A percentile compares a stretch with the other conserved stretches of the same genome.
Conservation (phyloP, 2,888 invertebrate species). For the Clanis bilineata region DNA sequence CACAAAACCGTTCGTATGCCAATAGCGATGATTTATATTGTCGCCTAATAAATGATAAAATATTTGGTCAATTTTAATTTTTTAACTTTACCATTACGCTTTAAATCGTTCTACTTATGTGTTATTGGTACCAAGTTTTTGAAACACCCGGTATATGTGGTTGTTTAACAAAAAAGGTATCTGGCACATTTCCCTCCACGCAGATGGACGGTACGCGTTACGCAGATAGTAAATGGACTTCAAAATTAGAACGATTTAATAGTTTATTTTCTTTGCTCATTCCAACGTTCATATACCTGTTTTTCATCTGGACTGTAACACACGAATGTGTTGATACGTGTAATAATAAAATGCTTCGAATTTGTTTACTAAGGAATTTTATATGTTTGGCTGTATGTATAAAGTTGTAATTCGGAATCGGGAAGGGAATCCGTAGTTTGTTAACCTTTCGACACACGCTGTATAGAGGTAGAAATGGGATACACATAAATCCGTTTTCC, state of each 20-base stretch:
- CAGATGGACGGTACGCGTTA: conserved; percentile 33
- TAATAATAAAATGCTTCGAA: neutral
- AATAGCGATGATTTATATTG: too few relatives aligned
- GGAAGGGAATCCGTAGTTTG: neutral
- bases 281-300: conserved; percentile 15
- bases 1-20: too few relatives aligned
- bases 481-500: too few relatives aligned
- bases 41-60: too few relatives aligned
- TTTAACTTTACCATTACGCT: too few relatives aligned
- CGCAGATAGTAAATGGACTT: conserved; percentile 44
- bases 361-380: conserved; percentile 6
- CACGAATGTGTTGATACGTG: neutral
- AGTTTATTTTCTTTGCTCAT: conserved; percentile 43
- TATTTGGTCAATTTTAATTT: too few relatives aligned
- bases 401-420: neutral
- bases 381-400: neutral
- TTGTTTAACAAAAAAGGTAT: conserved; percentile 40
- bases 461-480: neutral
- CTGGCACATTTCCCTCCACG: conserved; percentile 35
- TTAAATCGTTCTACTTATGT: too few relatives aligned
- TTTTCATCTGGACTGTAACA: neutral
- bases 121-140: too few relatives aligned
- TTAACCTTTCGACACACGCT: neutral
- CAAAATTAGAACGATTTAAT: conserved; percentile 49
- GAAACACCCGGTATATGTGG: too few relatives aligned